Conservation (phyloP, 1,140 invertebrate genomes). For the Saccostrea glomerata region DNA sequence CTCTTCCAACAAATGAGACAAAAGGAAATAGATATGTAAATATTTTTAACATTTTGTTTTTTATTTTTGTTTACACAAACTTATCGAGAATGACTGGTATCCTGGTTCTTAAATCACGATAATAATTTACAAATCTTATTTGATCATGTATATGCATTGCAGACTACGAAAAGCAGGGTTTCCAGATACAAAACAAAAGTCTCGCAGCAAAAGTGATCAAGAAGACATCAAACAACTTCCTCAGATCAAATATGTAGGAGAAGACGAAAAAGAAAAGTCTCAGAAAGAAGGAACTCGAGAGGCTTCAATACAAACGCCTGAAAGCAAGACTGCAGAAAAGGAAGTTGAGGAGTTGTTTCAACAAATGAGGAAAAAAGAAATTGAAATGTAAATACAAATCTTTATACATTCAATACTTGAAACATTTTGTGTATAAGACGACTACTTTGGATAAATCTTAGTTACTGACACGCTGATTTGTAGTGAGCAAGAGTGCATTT, state of each 20-base stretch:
- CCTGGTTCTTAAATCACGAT: background rate
- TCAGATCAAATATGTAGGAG: background rate
- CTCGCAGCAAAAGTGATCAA: background rate
- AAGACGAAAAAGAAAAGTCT: background rate
- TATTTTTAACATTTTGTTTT: too few species aligned
- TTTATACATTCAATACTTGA: too few species aligned
- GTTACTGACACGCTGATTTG: too few species aligned
- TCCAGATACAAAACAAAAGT: background rate
- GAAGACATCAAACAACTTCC: background rate
- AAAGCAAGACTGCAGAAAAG: background rate
- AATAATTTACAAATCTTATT: background rate
- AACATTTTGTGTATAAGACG: too few species aligned
- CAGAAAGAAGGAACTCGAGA: background rate
- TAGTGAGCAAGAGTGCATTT: too few species aligned
- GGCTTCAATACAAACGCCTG: background rate
- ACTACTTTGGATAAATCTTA: too few species aligned
- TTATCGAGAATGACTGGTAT: too few species aligned
- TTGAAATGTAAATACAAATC: background rate
- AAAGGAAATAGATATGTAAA: too few species aligned
- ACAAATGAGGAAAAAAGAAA: background rate
- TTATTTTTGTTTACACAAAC: too few species aligned
- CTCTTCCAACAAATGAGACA: too few species aligned
- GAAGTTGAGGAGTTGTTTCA: background rate
- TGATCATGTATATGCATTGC: background rate
- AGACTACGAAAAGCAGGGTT: background rate